Conservation (phyloP, 2,888 invertebrate genomes). For the Pomacea canaliculata region DNA sequence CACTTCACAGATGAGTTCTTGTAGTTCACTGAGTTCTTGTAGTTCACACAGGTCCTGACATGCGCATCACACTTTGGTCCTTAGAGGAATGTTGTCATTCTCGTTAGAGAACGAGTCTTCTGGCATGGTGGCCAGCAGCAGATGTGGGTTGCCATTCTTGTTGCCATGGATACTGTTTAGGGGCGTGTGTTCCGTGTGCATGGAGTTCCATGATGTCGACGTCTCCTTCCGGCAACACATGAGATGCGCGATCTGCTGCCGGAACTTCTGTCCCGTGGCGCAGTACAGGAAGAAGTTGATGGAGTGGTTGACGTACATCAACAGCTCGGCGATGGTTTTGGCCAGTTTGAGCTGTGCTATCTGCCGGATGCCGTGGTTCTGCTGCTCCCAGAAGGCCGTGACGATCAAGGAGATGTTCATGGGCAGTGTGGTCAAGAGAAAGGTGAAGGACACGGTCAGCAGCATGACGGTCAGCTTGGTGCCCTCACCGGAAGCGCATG, state of each 20-base stretch:
- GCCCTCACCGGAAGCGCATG: constrained; percentile 40
- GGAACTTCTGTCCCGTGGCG: constrained; percentile 58
- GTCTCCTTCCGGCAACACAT: constrained; percentile 41
- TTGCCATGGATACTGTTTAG: neutral
- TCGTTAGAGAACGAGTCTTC: neutral
- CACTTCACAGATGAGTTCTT: too few species aligned
- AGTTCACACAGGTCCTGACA: neutral
- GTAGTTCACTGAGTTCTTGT: too few species aligned
- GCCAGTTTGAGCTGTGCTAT: constrained; percentile 44
- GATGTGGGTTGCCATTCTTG: neutral
- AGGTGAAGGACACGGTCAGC: constrained; percentile 64
- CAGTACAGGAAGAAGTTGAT: constrained; percentile 65
- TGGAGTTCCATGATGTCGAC: constrained; percentile 53
- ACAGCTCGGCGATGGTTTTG: constrained; percentile 55
- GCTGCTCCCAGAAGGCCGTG: constrained; percentile 38
- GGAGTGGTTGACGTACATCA: constrained; percentile 66
- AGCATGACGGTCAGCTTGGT: constrained; percentile 64
- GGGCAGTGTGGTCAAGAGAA: constrained; percentile 63
- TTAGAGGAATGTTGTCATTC: neutral
- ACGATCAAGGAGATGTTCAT: constrained; percentile 54
- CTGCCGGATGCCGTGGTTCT: constrained; percentile 31
- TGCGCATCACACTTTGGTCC: neutral
- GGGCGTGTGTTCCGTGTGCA: constrained; percentile 52
- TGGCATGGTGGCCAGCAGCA: neutral
- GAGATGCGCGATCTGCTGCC: constrained; percentile 46